Conservation (phyloP, 2,113 vertebrate species). For the Gopherus flavomarginatus region DNA sequence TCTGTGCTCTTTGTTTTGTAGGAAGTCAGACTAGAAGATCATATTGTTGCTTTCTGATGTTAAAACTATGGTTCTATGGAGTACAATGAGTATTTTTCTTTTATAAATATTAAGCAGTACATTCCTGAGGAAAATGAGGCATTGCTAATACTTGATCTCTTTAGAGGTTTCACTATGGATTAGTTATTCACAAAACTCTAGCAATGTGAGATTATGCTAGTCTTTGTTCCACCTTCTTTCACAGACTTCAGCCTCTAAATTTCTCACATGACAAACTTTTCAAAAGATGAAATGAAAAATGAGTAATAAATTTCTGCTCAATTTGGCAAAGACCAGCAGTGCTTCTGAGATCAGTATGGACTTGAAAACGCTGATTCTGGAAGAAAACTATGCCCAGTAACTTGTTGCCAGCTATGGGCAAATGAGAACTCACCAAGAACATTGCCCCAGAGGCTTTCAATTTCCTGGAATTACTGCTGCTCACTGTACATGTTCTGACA, state of each 20-base stretch:
- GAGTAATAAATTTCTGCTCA: neutral
- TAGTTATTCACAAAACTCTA: neutral
- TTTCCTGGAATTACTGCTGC: neutral
- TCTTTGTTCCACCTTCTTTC: neutral
- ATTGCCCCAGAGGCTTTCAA: neutral
- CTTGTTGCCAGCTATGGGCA: neutral
- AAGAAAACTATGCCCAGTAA: neutral
- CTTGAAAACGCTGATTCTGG: neutral
- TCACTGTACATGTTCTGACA: fast-evolving
- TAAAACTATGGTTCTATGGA: neutral
- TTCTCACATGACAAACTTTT: neutral
- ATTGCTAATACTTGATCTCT: neutral
- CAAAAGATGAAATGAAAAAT: neutral
- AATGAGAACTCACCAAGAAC: neutral
- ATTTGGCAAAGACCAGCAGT: neutral
- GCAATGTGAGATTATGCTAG: neutral
- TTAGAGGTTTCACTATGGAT: neutral
- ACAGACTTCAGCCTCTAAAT: neutral
- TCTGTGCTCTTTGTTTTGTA: neutral
- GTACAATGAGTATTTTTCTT: neutral
- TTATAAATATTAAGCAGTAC: neutral
- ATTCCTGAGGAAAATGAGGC: neutral
- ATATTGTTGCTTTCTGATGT: neutral
- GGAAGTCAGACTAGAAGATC: neutral
- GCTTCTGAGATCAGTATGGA: neutral